Conservation (phyloP, 1,140 invertebrate species). For the Hirudo medicinalis region DNA sequence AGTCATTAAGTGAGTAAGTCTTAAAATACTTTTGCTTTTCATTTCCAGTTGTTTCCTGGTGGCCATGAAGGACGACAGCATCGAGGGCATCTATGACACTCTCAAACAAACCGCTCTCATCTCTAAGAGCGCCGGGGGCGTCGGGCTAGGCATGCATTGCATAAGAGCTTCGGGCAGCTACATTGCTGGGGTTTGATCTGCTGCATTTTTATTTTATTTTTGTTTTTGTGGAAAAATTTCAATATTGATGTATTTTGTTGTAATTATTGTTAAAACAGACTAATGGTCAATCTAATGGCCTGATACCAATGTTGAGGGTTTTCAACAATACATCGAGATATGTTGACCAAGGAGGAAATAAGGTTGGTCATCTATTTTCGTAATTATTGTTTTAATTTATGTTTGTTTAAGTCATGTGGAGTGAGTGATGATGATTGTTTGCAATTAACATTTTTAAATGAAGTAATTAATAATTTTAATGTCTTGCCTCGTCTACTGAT, state of each 20-base stretch:
- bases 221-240: no score
- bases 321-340: slow-evolving; percentile 92
- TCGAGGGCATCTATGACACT: slow-evolving; percentile 94
- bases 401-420: background rate
- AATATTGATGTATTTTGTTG: background rate
- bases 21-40: slow-evolving; percentile 18
- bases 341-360: slow-evolving; percentile 96
- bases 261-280: slow-evolving; percentile 45
- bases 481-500: background rate
- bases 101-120: slow-evolving; percentile 79
- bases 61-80: slow-evolving; percentile 88
- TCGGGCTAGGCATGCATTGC: slow-evolving; percentile 89
- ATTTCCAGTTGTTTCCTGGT: slow-evolving; percentile 73
- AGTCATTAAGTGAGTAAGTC: background rate
- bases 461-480: background rate
- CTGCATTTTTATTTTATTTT: background rate
- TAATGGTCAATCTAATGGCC: slow-evolving; percentile 83
- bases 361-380: slow-evolving; percentile 45
- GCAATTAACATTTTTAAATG: background rate
- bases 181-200: slow-evolving; percentile 58
- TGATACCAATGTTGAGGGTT: slow-evolving; percentile 92
- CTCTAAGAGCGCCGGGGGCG: slow-evolving; percentile 88
- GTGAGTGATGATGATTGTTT: background rate
- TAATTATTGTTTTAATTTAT: background rate
- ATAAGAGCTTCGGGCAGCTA: slow-evolving; percentile 79